These are phyloP conservation scores for Turnix velox DNA, from an alignment of 2,113 vertebrate genomes.

Conservation along the genomic window DNA sequence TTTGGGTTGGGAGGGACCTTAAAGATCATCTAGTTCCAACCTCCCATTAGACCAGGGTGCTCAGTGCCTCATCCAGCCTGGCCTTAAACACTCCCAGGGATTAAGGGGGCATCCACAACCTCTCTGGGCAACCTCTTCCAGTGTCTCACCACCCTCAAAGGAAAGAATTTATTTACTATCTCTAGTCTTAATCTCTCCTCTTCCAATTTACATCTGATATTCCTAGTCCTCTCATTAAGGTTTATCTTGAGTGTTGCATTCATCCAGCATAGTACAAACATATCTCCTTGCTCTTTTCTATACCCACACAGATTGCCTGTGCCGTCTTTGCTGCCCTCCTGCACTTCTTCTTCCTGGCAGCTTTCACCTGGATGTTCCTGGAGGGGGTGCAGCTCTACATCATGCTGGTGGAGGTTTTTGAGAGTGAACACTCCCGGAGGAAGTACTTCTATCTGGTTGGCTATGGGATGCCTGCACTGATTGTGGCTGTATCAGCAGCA, in stretches of 20 bases:
- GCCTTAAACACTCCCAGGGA: too few species aligned
- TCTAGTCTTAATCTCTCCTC: too few species aligned
- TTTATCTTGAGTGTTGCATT: neutral
- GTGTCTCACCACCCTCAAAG: too few species aligned
- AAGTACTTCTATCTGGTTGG: constrained; percentile 96
- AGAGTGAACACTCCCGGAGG: constrained; percentile 92
- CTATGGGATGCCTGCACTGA: constrained; percentile 91
- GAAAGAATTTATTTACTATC: too few species aligned
- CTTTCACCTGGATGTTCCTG: constrained; percentile 99
- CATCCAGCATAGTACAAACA: neutral
- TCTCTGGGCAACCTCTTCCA: too few species aligned
- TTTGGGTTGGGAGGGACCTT: too few species aligned
- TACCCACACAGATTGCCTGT: constrained; percentile 83
- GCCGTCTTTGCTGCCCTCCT: constrained; percentile 94
- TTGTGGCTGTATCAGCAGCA: constrained; percentile 90
- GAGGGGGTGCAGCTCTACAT: constrained; percentile 98
- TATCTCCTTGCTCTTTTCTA: neutral
- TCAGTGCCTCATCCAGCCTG: too few species aligned
- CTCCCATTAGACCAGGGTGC: too few species aligned
- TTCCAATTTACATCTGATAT: too few species aligned
- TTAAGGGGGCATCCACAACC: too few species aligned
- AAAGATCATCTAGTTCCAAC: too few species aligned
- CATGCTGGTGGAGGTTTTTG: constrained; percentile 98
- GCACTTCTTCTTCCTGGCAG: constrained; percentile 98
- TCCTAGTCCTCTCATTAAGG: neutral